Evolutionary conservation across 2,797 vertebrate genomes (phyloP), one percentile per base, ranked within the genome.

Genomic region (Malurus leucopterus): DNA sequence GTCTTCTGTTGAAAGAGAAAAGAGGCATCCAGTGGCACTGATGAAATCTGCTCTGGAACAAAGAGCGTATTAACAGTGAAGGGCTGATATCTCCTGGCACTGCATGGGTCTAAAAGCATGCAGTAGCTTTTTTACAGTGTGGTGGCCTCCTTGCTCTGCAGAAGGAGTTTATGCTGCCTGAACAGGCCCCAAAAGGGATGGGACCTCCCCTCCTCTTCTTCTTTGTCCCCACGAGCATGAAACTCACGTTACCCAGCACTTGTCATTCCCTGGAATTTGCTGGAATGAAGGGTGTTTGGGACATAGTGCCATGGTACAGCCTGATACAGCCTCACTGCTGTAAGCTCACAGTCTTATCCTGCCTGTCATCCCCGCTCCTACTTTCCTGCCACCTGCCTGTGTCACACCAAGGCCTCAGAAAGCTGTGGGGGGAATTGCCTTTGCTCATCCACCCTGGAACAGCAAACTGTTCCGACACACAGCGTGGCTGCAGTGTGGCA

Each of bases 1-100:
- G 22, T 78, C 44, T 78, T 78, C 67, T 70, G 67, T 87, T 93
- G 84, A 86, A 93, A 92, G 63, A 91, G 32, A 74, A 67, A 70
- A 67, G 44, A 90, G n/a, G 36, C 46, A 80, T 73, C 50, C 77
- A 64, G 62, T 32, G n/a, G 32, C 54, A 62, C 50, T 84, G 90
- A 76, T 1, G 23, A 86, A 84, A 93, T 89, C 65, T 82, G 57
- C 61, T 73, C 51, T 79, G 69, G 46, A 93, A 81, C 61, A 92
- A 80, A 81, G 49, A 40, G 29, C 81, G 22, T 43, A 75, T 73
- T 83, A 79, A 76, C 43, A 68, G 49, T 55, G 50, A 84, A 86
- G 43, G 24, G 40, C 44, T 94, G 57, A 65, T 65, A 47, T 55
- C 50, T 92, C 50, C 83, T 65, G 54, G 43, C 47, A 79, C 26